A percentile compares a stretch with the other conserved stretches of the same genome.
These are phyloP conservation scores for Heliconius melpomene DNA, from an alignment of 1,140 invertebrate genomes.

Conservation along the genomic window DNA sequence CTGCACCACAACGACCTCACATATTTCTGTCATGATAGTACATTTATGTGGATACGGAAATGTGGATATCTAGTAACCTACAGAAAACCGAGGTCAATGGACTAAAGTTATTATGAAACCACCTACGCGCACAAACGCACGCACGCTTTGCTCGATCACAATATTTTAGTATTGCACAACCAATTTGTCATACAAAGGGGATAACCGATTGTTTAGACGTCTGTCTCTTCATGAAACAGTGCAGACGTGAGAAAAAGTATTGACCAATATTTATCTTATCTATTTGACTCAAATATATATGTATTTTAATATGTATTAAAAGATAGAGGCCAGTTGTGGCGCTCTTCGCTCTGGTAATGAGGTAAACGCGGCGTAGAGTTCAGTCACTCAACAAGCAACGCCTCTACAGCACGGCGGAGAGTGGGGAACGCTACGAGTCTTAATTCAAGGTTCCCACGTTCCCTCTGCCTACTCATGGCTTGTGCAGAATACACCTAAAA, in stretches of 20 bases:
- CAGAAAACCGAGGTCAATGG: constrained; percentile 58
- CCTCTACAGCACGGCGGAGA: too few relatives aligned
- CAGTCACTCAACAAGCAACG: too few relatives aligned
- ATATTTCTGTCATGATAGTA: constrained; percentile 4
- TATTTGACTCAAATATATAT: too few relatives aligned
- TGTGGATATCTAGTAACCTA: constrained; percentile 47
- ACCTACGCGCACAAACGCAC: constrained; percentile 38
- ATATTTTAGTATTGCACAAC: constrained; percentile 34
- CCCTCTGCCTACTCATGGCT: too few relatives aligned
- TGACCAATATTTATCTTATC: too few relatives aligned
- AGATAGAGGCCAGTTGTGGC: too few relatives aligned
- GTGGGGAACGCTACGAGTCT: too few relatives aligned
- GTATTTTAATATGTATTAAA: too few relatives aligned
- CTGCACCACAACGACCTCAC: background rate
- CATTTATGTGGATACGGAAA: constrained; percentile 36
- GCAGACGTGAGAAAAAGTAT: constrained; percentile 13
- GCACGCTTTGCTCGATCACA: constrained; percentile 28
- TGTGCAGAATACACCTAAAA: too few relatives aligned
- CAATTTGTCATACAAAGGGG: constrained; percentile 24
- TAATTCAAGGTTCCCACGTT: too few relatives aligned
- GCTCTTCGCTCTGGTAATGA: too few relatives aligned
- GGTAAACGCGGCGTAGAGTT: too few relatives aligned
- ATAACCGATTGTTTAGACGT: constrained; percentile 12
- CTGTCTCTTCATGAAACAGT: background rate
- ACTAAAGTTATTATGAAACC: constrained; percentile 54